Conservation (phyloP, 2,113 vertebrate genomes). For the Damaliscus lunatus region DNA sequence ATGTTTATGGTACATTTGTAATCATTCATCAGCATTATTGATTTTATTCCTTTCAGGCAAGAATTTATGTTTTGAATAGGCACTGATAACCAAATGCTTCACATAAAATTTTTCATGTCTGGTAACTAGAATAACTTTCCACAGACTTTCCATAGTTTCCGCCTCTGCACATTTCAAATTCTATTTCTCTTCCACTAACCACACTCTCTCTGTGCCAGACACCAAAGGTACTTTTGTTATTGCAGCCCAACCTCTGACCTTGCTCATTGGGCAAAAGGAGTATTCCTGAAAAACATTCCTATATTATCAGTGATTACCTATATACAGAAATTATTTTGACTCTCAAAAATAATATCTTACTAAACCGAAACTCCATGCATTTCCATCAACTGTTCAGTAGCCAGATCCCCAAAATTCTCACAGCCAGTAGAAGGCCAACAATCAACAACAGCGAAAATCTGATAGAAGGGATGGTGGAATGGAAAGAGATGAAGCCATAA, state of each 20-base stretch:
- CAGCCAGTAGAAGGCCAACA: not conserved
- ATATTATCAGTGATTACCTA: not conserved
- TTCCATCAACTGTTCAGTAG: not conserved
- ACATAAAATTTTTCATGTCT: not conserved
- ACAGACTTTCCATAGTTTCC: not conserved
- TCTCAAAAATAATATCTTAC: not conserved
- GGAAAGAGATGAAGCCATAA: not conserved
- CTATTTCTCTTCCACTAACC: not conserved
- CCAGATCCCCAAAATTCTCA: not conserved
- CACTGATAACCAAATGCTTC: not conserved
- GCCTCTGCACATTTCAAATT: not conserved
- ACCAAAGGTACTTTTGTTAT: not conserved
- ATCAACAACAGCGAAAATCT: not conserved
- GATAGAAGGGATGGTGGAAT: not conserved
- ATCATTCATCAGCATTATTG: not conserved
- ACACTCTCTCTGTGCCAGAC: not conserved
- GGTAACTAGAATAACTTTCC: not conserved
- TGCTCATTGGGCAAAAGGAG: not conserved
- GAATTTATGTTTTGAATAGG: not conserved
- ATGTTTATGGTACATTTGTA: not conserved
- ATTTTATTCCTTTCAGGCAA: not conserved
- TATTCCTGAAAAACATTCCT: not conserved
- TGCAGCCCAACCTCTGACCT: not conserved
- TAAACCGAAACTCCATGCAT: not conserved
- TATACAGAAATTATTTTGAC: not conserved